phyloP scores from a whole-genome alignment of 2,113 vertebrate genomes.

The Poicephalus meyeri region DNA sequence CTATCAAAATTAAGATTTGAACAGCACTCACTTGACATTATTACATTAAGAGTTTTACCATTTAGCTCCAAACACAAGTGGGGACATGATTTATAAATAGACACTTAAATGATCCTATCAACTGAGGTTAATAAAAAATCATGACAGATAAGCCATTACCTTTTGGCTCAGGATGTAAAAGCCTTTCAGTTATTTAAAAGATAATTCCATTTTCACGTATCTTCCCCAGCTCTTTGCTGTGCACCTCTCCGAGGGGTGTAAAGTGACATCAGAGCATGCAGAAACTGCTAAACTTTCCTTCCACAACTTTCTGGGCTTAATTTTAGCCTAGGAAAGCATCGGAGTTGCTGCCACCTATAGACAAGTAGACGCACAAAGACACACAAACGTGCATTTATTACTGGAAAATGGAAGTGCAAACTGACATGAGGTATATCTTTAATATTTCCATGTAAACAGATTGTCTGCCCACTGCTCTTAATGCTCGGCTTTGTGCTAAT shows the following conservation, averaged over 20 bases:
- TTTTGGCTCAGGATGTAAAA: neutral
- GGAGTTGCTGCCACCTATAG: slow-evolving; percentile 59
- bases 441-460: neutral
- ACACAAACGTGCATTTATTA: neutral
- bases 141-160: neutral
- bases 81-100: neutral
- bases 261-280: neutral
- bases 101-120: neutral
- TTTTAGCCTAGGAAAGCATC: neutral
- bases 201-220: neutral
- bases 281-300: neutral
- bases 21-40: neutral
- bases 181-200: neutral
- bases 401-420: neutral
- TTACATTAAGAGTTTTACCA: neutral
- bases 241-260: neutral
- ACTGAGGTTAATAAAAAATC: slow-evolving; percentile 1
- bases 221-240: neutral
- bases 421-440: neutral
- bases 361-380: neutral
- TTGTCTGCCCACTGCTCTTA: neutral
- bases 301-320: neutral
- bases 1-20: neutral
- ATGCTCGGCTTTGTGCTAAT: neutral
- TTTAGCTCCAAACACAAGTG: neutral